These are phyloP conservation scores for Phyllopteryx taeniolatus DNA, from an alignment of 2,113 vertebrate species.

Conservation along the genomic window DNA sequence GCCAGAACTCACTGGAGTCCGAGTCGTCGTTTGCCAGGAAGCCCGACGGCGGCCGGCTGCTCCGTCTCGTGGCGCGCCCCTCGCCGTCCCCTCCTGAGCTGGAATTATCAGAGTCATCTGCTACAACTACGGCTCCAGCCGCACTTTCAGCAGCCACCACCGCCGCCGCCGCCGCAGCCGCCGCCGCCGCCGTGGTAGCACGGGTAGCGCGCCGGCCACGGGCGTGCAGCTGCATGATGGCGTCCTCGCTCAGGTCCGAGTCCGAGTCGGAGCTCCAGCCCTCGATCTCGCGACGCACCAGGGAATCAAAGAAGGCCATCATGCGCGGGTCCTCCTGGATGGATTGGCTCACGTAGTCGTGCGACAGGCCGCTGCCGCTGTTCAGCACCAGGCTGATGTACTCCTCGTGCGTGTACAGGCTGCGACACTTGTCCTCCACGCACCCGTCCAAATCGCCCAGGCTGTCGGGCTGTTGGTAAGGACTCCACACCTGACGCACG, in stretches of 20 bases:
- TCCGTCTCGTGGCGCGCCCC: constrained; percentile 38
- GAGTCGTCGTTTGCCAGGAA: constrained; percentile 88
- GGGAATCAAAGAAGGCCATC: constrained; percentile 98
- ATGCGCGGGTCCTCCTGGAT: constrained; percentile 96
- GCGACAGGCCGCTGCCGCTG: constrained; percentile 93
- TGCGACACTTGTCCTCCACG: constrained; percentile 91
- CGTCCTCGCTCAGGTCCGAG: constrained; percentile 90
- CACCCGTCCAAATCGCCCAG: constrained; percentile 89
- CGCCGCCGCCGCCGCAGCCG: neutral
- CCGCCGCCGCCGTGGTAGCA: neutral
- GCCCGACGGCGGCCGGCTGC: constrained; percentile 76
- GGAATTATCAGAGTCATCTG: constrained; percentile 82
- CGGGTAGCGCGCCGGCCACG: constrained; percentile 77
- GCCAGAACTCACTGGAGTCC: constrained; percentile 76
- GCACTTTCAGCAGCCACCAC: neutral
- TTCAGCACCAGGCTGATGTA: constrained; percentile 97
- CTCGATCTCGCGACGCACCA: constrained; percentile 95
- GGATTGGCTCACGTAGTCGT: constrained; percentile 96
- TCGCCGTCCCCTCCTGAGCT: constrained; percentile 63
- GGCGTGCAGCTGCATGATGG: constrained; percentile 91
- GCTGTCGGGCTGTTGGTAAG: constrained; percentile 93
- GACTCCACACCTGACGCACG: constrained; percentile 87
- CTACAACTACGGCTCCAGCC: neutral
- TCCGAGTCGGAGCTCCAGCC: constrained; percentile 98
- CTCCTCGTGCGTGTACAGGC: constrained; percentile 96